These are phyloP conservation scores for Bombus terrestris DNA, from an alignment of 1,140 invertebrate genomes.

Conservation along the genomic window DNA sequence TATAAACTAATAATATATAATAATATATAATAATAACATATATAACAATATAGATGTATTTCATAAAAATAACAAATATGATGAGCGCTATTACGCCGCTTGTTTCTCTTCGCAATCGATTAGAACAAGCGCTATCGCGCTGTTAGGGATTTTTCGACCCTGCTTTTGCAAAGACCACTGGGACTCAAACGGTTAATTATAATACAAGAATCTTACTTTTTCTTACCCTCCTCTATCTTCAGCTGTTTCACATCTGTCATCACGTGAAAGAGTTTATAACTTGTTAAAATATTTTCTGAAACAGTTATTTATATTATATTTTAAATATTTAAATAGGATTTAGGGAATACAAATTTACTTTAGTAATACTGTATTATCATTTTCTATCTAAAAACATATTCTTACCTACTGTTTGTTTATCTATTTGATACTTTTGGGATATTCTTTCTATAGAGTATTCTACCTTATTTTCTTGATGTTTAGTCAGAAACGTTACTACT, in stretches of 20 bases:
- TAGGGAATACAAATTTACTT: background rate
- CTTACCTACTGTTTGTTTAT: constrained; percentile 84
- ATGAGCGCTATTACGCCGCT: too few relatives aligned
- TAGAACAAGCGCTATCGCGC: too few relatives aligned
- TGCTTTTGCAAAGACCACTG: too few relatives aligned
- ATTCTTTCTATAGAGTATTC: constrained; percentile 84
- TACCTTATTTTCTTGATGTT: constrained; percentile 85
- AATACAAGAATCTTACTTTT: background rate
- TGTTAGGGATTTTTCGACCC: too few relatives aligned
- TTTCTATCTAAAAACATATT: constrained; percentile 40
- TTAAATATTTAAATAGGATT: background rate
- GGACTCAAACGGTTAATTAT: background rate
- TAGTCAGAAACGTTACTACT: constrained; percentile 84
- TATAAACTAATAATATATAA: too few relatives aligned
- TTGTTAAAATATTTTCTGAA: constrained; percentile 47
- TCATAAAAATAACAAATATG: too few relatives aligned
- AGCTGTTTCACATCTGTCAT: background rate
- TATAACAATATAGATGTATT: too few relatives aligned
- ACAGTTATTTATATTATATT: constrained; percentile 16
- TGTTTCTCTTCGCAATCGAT: too few relatives aligned
- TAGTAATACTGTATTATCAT: background rate
- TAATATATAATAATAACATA: too few relatives aligned
- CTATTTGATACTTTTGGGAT: constrained; percentile 87
- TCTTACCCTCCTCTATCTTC: background rate
- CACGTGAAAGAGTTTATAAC: constrained; percentile 28